Percentiles rank a stretch among this genome's conserved stretches.
Evolutionary conservation across 2,113 vertebrate genomes (phyloP).

Genomic region (Bubo blakistoni): DNA sequence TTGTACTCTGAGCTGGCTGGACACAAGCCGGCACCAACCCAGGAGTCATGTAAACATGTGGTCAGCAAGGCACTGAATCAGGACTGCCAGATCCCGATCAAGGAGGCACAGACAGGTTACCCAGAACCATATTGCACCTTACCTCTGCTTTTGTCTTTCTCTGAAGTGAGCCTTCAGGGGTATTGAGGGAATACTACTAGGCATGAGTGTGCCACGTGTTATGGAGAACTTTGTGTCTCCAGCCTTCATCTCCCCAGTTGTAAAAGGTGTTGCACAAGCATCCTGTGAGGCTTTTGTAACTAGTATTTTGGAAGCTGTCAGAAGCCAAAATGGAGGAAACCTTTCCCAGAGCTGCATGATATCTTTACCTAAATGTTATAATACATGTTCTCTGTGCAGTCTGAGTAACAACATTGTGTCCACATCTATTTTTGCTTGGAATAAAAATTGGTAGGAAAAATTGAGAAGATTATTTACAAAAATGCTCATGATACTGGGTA

Average conservation of each 20-base stretch:
- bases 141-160: background rate
- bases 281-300: background rate
- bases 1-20: background rate
- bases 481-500: background rate
- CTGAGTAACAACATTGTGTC: background rate
- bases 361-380: background rate
- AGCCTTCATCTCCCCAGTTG: background rate
- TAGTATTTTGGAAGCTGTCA: background rate
- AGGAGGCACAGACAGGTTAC: background rate
- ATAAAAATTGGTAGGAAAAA: background rate
- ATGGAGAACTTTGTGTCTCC: background rate
- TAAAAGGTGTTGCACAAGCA: background rate
- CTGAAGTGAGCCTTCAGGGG: background rate
- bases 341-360: background rate
- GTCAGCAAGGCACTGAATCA: background rate
- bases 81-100: background rate
- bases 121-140: background rate
- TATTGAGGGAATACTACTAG: background rate
- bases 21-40: background rate
- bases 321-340: background rate
- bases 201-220: fast-evolving
- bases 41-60: background rate
- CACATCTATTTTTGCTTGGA: background rate
- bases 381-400: background rate
- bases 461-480: background rate